Evolutionary conservation across 2,113 vertebrate species (phyloP), one percentile per base, ranked within the genome.

Genomic region (Anhinga anhinga): DNA sequence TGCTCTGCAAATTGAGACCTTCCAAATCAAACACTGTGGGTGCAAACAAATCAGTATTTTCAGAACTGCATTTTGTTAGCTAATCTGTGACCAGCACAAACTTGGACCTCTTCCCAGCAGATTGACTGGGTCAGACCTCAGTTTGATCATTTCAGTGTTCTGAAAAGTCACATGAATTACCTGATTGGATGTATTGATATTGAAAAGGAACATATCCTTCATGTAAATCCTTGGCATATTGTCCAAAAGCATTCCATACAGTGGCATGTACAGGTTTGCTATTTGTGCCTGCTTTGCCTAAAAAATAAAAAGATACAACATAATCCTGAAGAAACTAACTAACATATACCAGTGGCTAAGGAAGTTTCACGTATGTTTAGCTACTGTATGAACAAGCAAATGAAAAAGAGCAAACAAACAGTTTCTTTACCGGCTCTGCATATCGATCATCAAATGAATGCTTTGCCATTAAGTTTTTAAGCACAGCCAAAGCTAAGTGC

Each of bases 211-310:
- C 42, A 99, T 96, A 86, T 99, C 99, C 96, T 99, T 99, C 98
- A 99, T 98, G 96, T 99, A 99, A 96, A 99, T 99, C 69, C 99
- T 98, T 30, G 99, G 99, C 99, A 99, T 99, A 93, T 99, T 99
- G 98, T 99, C 99, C 96, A 99, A 98, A 90, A 99, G 99, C 97
- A 99, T 98, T 55, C 99, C 99, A 47, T 99, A 99, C 26, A 99
- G 98, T 4, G 99, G 99, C 98, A 99, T 99, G 93, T 99, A 99
- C 20, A 99, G 97, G 67, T 99, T 99, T 13, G 99, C 99, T 83
- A 99, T 99, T 95, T 98, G 99, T 15, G 99, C 99, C 92, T 99
- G 99, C 86, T 99, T 99, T 91, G 98, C 99, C 99, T 99, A 82
- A 27, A 97, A 96, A 82, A 88, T 9, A 49, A 59, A 59, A 45